Base-by-base conservation (phyloP, 2,113 vertebrate species). In the Emydura subglobosa region DNA sequence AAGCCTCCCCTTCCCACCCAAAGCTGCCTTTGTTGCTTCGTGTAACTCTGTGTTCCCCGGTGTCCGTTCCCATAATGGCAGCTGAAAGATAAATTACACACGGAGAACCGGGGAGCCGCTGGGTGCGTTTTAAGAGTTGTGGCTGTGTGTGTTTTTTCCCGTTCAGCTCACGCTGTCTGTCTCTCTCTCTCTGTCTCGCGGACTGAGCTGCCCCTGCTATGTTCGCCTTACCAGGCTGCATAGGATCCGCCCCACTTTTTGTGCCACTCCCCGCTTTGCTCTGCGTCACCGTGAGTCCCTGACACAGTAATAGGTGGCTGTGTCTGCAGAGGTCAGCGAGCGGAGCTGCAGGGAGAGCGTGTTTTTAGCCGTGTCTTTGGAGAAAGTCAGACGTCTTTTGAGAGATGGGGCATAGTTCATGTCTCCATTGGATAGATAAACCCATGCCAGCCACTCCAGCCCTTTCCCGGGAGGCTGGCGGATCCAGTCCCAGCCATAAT, bases 401-500 rank as follows among this genome's bases (percentile, higher is more conserved):
- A 95, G 50, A 31, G 61, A 91, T 31, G 93, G 78, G 57, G 83
- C 61, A 81, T 81, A 49, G 25, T 74, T 21, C 39, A 53, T 27
- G 42, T 17, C 9, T 3, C 54, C 7, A 54, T 17, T 6, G 24
- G 1, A 9, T 13, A 27, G 25, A 29, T 22, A 82, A 22, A 24
- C 54, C 54, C 84, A 27, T 21, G 6, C 86, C 31, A 94, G 6
- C 80, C 86, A 94, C 39, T 93, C 86, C 82, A 86, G 79, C 47
- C 68, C n/a, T 34, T 72, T 89, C 42, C 82, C 94, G 53, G 90
- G 82, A 82, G 82, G 59, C 68, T 85, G 13, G 39, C 44, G 80
- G 34, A 76, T 47, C 53, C 53, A 53, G 97, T 59, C 91, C 98
- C 68, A 97, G 98, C 2, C 95, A 98, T 6, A 98, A 98, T 78